Percentiles rank a stretch among this genome's conserved stretches.
Conservation (phyloP, 1,140 invertebrate species). For the Hylaeus volcanicus region DNA sequence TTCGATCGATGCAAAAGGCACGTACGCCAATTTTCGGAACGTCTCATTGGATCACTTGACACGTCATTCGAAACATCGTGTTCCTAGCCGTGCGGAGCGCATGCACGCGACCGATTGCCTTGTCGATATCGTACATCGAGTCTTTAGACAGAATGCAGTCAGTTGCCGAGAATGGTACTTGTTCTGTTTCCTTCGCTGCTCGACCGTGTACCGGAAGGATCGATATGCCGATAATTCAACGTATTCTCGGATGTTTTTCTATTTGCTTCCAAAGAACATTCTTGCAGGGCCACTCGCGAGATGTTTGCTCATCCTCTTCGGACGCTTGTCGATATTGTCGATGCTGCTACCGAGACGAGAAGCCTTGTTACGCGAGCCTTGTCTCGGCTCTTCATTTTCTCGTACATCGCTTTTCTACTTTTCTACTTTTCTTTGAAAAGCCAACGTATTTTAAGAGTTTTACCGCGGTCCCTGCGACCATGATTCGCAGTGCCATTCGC, state of each 20-base stretch:
- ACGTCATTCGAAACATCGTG: neutral
- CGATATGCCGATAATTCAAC: slow-evolving; percentile 20
- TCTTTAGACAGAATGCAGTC: neutral
- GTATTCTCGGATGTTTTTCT: slow-evolving; percentile 17
- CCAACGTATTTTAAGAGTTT: slow-evolving; percentile 38
- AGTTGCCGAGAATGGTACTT: neutral
- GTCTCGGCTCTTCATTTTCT: slow-evolving; percentile 4
- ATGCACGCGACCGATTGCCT: too few species aligned
- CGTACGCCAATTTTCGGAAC: too few species aligned
- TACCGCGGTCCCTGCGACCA: slow-evolving; percentile 15
- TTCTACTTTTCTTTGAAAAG: slow-evolving; percentile 8
- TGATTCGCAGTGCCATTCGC: neutral
- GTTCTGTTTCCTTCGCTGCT: neutral
- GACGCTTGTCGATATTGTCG: slow-evolving; percentile 7
- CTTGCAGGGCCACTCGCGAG: slow-evolving; percentile 2
- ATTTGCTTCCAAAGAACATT: slow-evolving; percentile 18
- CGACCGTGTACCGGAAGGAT: neutral
- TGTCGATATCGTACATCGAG: neutral
- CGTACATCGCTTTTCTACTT: neutral
- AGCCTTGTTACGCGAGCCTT: slow-evolving; percentile 21
- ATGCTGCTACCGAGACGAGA: slow-evolving; percentile 1
- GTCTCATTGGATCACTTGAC: too few species aligned
- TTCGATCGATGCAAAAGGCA: too few species aligned
- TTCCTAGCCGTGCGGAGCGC: too few species aligned
- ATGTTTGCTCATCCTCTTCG: slow-evolving; percentile 24